A percentile compares a stretch with the other conserved stretches of the same genome.
These are phyloP conservation scores for Diabrotica undecimpunctata DNA, from an alignment of 1,140 invertebrate genomes.

Conservation along the genomic window DNA sequence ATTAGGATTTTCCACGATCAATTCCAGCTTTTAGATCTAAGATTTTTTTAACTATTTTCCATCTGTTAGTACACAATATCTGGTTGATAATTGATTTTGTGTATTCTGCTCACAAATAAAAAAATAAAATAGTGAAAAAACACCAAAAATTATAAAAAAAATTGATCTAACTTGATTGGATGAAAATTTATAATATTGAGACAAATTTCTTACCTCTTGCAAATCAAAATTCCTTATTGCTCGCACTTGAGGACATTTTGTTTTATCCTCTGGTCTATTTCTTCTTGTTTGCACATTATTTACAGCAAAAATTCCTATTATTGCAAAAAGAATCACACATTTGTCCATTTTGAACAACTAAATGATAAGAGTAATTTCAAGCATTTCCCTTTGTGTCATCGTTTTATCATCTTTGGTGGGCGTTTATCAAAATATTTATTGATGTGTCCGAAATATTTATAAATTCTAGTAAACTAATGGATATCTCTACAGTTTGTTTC, in stretches of 20 bases:
- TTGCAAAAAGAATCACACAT: not conserved
- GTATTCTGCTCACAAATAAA: no score
- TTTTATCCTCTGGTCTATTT: conserved; percentile 55
- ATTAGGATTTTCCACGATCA: no score
- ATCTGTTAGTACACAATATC: no score
- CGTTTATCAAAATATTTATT: conserved; percentile 5
- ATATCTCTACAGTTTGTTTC: no score
- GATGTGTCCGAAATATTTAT: not conserved
- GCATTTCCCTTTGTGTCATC: conserved; percentile 5
- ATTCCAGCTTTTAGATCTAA: no score
- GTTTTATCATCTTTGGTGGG: conserved; percentile 10
- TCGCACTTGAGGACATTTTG: conserved; percentile 57
- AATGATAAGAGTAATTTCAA: not conserved
- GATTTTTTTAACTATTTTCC: no score
- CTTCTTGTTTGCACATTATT: conserved; percentile 10
- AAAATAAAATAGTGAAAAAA: no score
- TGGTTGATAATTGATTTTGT: no score
- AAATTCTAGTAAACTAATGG: no score
- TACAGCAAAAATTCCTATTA: not conserved
- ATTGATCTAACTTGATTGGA: no score
- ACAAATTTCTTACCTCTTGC: conserved; percentile 38
- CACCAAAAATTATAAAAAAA: no score
- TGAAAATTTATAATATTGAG: no score
- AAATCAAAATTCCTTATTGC: conserved; percentile 54
- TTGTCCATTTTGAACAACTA: not conserved